Base-by-base conservation (phyloP, 2,888 invertebrate genomes). In the Corythucha ciliata region DNA sequence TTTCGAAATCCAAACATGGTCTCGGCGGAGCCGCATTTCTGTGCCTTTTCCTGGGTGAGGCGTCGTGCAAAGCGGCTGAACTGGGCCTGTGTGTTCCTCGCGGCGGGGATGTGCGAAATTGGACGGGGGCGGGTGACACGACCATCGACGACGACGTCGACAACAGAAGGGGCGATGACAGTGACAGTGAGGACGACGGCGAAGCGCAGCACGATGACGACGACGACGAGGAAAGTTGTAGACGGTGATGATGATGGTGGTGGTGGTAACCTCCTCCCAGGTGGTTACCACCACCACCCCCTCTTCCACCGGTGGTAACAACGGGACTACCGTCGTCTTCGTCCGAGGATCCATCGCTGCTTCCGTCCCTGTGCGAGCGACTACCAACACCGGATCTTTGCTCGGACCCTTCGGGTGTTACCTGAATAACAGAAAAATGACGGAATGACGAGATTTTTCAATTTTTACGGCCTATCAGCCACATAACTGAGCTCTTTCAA, bases 1-100 rank as follows among this genome's bases (percentile, higher is more conserved):
- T 92, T 71, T 92, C 92, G 69, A 92, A 91, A 74, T 92, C 91
- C 66, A 92, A 79, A 70, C 89, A 90, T 60, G 92, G 92, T 67
- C 91, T 78, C 63, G 67, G 55, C 68, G 54, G 54, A 10, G 54
- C 53, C 59, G 72, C 70, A 61, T 74, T 73, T 58, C 76, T 71
- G 62, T 81, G 79, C 63, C 80, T 68, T 64, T 76, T 76, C 54
- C 75, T 65, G n/a, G 75, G 74, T 48, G 74, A 61, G 73, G 69
- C 80, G 72, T 68, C 78, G 69, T 67, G 77, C 69, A 58, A 76
- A 73, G 63, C 74, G 75, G 62, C 75, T 69, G 61, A 76, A 65
- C 61, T 69, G 68, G 46, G 69, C 73, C 86, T 87, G 68, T 88
- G 80, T 67, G 86, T 88, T 72, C 88, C 88, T 68, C 85, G 74